Evolutionary conservation across 1,140 invertebrate genomes (phyloP).

Genomic region (Augochlora pura): DNA sequence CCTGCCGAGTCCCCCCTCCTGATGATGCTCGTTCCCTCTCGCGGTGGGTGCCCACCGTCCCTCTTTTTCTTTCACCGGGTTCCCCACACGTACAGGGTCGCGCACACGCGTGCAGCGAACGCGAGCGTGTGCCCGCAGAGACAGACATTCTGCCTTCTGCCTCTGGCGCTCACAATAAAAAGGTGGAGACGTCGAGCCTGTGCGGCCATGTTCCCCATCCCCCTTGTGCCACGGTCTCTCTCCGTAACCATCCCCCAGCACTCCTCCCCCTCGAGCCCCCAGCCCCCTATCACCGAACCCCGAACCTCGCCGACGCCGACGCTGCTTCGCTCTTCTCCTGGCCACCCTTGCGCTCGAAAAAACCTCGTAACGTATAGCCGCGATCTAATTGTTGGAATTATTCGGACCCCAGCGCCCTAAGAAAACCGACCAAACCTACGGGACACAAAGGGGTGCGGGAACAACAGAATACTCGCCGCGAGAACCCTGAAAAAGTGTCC

Average conservation of each 20-base stretch:
- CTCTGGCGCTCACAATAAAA: constrained; percentile 78
- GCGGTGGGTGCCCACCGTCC: constrained; percentile 31
- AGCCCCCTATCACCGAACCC: too few relatives aligned
- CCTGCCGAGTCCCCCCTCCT: too few relatives aligned
- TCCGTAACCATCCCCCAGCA: constrained; percentile 44
- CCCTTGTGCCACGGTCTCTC: constrained; percentile 56
- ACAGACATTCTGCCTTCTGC: constrained; percentile 69
- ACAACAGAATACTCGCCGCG: neutral
- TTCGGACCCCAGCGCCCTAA: constrained; percentile 54
- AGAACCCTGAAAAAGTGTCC: too few relatives aligned
- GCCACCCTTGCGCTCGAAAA: constrained; percentile 55
- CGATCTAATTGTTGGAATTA: constrained; percentile 76
- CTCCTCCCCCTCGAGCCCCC: constrained; percentile 2
- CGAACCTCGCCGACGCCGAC: constrained; percentile 12
- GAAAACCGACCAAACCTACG: constrained; percentile 45
- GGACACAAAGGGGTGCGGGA: constrained; percentile 8
- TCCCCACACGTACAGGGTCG: constrained; percentile 6
- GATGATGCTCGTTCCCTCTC: constrained; percentile 31
- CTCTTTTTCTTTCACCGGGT: constrained; percentile 26
- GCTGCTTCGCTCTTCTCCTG: constrained; percentile 10
- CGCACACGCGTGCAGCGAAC: neutral
- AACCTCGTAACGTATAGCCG: constrained; percentile 68
- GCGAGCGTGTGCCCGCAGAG: neutral
- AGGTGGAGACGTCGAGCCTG: constrained; percentile 76
- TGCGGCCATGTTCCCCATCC: constrained; percentile 76